Evolutionary conservation across 2,113 vertebrate genomes (phyloP).

Genomic region (Sitta europaea): DNA sequence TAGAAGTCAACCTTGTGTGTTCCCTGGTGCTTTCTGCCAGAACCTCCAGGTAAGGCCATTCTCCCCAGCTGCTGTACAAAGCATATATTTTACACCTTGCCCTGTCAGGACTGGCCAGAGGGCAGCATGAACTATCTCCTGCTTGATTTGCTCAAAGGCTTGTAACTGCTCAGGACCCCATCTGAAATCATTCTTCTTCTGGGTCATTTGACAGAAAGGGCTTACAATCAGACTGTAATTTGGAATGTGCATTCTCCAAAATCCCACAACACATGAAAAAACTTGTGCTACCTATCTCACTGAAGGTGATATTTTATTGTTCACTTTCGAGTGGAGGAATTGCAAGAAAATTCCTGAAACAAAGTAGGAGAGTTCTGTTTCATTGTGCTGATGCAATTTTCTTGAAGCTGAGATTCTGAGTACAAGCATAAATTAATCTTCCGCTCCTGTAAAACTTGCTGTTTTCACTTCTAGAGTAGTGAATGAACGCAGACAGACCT

Average conservation of each 20-base stretch:
- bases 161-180: neutral
- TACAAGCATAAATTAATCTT: neutral
- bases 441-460: neutral
- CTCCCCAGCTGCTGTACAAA: neutral
- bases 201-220: neutral
- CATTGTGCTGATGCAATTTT: neutral
- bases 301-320: neutral
- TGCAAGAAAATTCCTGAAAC: neutral
- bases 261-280: neutral
- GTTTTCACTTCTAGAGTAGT: neutral
- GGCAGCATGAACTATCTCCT: neutral
- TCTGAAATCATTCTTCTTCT: neutral
- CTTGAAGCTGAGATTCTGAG: neutral
- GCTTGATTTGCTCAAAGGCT: neutral
- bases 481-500: neutral
- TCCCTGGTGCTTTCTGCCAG: neutral
- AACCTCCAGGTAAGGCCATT: neutral
- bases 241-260: neutral
- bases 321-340: neutral
- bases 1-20: no score
- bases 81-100: neutral
- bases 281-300: neutral
- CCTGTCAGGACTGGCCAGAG: neutral
- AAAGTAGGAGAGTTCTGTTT: neutral
- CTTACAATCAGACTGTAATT: neutral